phyloP scores from a whole-genome alignment of 1,140 invertebrate genomes.

The Micrasema longulum region DNA sequence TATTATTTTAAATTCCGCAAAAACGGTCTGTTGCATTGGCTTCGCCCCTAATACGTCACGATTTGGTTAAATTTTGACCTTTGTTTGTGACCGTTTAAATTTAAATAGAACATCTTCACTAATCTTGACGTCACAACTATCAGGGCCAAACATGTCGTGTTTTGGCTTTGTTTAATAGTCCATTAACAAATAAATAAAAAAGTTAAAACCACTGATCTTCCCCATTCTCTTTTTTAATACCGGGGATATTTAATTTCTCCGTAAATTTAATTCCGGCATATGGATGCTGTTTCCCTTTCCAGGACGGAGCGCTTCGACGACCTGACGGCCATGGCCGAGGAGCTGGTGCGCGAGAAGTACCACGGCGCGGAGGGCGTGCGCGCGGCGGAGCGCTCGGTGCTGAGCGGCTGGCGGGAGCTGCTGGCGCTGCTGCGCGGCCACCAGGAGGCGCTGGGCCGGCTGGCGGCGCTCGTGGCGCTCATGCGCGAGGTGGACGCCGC shows the following conservation, averaged over 20 bases:
- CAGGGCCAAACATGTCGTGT: too few species aligned
- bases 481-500: slow-evolving; percentile 94
- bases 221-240: too few species aligned
- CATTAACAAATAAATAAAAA: too few species aligned
- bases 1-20: too few species aligned
- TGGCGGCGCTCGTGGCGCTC: slow-evolving; percentile 85
- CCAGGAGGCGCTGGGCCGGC: slow-evolving; percentile 80
- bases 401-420: slow-evolving; percentile 89
- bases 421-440: slow-evolving; percentile 89
- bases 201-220: too few species aligned
- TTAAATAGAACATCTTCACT: too few species aligned
- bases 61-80: too few species aligned
- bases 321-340: slow-evolving; percentile 90
- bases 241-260: slow-evolving; percentile 56
- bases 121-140: too few species aligned
- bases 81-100: too few species aligned
- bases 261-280: slow-evolving; percentile 19
- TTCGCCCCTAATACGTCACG: too few species aligned
- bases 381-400: slow-evolving; percentile 86
- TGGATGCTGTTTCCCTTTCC: slow-evolving; percentile 29
- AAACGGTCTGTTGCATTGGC: too few species aligned
- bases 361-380: slow-evolving; percentile 88
- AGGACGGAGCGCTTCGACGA: slow-evolving; percentile 95
- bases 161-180: too few species aligned
- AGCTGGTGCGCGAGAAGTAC: slow-evolving; percentile 92